Evolutionary conservation across 2,113 vertebrate species (phyloP), one percentile per base, ranked within the genome.

Genomic region (Glaucomys volans): DNA sequence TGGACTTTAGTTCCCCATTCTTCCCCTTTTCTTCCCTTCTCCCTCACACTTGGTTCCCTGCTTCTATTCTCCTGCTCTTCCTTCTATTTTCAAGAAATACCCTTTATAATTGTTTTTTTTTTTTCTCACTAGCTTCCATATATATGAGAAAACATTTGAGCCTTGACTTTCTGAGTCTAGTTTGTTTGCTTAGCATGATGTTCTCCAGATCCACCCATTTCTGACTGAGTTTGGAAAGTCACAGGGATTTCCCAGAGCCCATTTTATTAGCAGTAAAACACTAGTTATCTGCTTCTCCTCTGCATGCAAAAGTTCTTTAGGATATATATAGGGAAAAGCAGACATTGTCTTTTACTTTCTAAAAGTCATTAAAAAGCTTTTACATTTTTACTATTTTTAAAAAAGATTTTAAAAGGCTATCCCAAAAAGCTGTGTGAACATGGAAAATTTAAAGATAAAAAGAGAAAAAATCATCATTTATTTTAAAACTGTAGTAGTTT

Each of bases 401-500:
- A 96, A 77, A 59, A 26, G 5, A 71, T 79, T 64, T 94, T 0
- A 37, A 92, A 82, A 86, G 28, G 4, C 35, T 40, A 89, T 22
- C 18, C 20, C 26, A 76, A 90, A 90, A 13, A 91, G 22, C 59
- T 88, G 1, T 87, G 18, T 75, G 5, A 74, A 77, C 82, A 59
- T 94, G 35, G 30, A 92, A 92, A 72, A 40, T 75, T 47, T 94
- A 95, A 94, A 94, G 22, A 64, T 35, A 88, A 90, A 44, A 71
- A 47, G 44, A 89, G 57, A 47, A 74, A 74, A 83, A 85, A 54
- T 62, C 16, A 76, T 66, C 8, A 52, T 64, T 90, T 94, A 87
- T 76, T 90, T 93, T 96, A 94, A 97, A 94, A 17, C 44, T 85
- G 37, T 76, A 93, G 89, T 64, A 89, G 40, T 80, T 80, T 76